Percentiles rank a stretch among this genome's conserved stretches.
These are phyloP conservation scores for Heteractis magnifica DNA, from an alignment of 92 coral and sea anemone species.

Conservation along the genomic window DNA sequence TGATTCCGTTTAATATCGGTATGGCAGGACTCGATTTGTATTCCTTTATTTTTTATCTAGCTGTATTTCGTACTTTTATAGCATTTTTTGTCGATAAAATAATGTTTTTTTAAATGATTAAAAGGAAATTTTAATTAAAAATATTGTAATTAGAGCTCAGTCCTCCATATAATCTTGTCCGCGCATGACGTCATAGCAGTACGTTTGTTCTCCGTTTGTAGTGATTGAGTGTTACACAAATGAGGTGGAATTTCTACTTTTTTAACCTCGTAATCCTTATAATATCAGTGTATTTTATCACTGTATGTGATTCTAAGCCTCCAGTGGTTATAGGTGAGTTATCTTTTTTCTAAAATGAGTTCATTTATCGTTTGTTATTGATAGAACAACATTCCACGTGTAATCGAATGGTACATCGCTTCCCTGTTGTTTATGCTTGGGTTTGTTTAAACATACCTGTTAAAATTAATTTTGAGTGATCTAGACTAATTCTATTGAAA, in stretches of 20 bases:
- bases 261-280: neutral
- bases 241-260: neutral
- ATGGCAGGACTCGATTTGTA: too few relatives aligned
- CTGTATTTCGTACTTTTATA: too few relatives aligned
- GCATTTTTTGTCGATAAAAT: too few relatives aligned
- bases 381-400: neutral
- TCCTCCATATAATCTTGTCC: neutral
- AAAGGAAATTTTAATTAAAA: too few relatives aligned
- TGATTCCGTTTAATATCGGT: too few relatives aligned
- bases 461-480: too few relatives aligned
- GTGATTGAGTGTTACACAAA: neutral
- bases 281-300: slow-evolving; percentile 4
- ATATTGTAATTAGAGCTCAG: neutral
- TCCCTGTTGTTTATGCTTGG: neutral
- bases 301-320: slow-evolving; percentile 12
- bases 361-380: neutral
- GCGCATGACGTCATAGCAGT: slow-evolving; percentile 3
- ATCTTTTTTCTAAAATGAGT: neutral
- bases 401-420: neutral
- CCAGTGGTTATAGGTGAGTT: slow-evolving; percentile 21
- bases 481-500: too few relatives aligned
- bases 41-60: too few relatives aligned
- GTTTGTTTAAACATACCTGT: neutral
- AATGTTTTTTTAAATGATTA: too few relatives aligned
- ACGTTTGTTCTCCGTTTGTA: neutral